Percentiles rank a stretch among this genome's conserved stretches.
Conservation (phyloP, 2,113 vertebrate species). For the Carettochelys insculpta region DNA sequence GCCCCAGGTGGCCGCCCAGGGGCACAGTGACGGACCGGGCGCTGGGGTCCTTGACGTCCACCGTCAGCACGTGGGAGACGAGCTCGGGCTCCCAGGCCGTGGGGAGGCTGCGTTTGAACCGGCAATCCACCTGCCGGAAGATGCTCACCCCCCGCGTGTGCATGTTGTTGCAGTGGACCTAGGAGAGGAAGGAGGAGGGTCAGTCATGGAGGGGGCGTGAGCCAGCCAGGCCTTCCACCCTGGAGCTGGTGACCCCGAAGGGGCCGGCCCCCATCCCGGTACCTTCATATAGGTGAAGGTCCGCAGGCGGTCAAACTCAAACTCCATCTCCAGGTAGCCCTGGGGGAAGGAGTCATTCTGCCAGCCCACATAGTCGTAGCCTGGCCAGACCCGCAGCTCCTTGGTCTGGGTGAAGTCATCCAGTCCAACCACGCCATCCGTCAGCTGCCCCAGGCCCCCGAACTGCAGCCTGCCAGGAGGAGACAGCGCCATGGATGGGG, state of each 20-base stretch:
- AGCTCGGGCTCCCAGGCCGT: constrained; percentile 82
- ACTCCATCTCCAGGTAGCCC: constrained; percentile 88
- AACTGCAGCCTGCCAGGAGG: constrained; percentile 82
- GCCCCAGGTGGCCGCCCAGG: constrained; percentile 75
- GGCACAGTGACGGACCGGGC: constrained; percentile 83
- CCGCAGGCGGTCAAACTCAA: constrained; percentile 87
- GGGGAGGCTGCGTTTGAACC: constrained; percentile 83
- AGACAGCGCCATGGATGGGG: background rate
- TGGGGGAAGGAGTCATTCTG: constrained; percentile 79
- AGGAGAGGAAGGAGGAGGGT: background rate
- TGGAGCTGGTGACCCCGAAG: too few species aligned
- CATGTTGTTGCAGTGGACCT: constrained; percentile 96
- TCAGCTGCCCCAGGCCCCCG: constrained; percentile 90
- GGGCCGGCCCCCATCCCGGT: background rate
- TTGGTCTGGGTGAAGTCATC: constrained; percentile 88
- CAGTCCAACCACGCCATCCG: constrained; percentile 87
- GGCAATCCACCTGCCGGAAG: constrained; percentile 86
- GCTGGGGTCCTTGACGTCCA: constrained; percentile 86
- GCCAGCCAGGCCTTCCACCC: too few species aligned
- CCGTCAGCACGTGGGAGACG: constrained; percentile 74
- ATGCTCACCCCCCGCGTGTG: constrained; percentile 87
- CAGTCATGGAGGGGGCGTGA: background rate
- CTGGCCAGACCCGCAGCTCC: constrained; percentile 89
- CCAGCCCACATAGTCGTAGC: constrained; percentile 95
- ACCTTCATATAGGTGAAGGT: constrained; percentile 90